Base-by-base conservation (phyloP, 2,888 invertebrate genomes). In the Linyphia triangularis region DNA sequence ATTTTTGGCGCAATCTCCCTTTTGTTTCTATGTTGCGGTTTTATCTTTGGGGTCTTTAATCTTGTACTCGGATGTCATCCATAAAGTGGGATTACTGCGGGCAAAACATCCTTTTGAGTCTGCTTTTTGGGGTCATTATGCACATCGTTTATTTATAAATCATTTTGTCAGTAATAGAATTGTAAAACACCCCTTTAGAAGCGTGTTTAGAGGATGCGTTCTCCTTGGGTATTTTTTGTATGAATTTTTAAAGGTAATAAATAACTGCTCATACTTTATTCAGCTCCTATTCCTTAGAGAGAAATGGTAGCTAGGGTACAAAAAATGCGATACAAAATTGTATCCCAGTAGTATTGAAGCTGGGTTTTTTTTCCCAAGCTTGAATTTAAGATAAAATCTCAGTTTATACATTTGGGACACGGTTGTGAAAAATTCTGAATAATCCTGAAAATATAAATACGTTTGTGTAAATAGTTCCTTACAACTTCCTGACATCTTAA, bases 1-100 rank as follows among this genome's bases (percentile, higher is more conserved):
- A 77, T 77, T 77, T 77, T 63, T 22, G n/a, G 40, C 61, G 37
- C 26, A 24, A 24, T 30, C 59, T 73, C 2, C 30, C 59, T 37
- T 77, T 57, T 24, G 16, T 67, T 33, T 26, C 26, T 24, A 16
- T 70, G 43, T 26, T 70, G 70, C 24, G 70, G 70, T 70, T 26
- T 51, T 51, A 51, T 51, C n/a, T n/a, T 51, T 51, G 51, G 51
- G n/a, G 51, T 2, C 51, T 51, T n/a, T 51, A 33, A 33, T 33
- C 33, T 51, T 51, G 51, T 51, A 51, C 51, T 51, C 51, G 51
- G 51, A 51, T 51, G 51, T 51, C 16, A n/a, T 51, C 51, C 51
- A 51, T 51, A 51, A 51, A 13, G 13, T 51, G n/a, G 51, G 51
- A 51, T 51, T 51, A 51, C 16, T 13, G 0, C 51, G 5, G n/a